Conservation (phyloP, 2,797 vertebrate species). For the Pipistrellus kuhlii region DNA sequence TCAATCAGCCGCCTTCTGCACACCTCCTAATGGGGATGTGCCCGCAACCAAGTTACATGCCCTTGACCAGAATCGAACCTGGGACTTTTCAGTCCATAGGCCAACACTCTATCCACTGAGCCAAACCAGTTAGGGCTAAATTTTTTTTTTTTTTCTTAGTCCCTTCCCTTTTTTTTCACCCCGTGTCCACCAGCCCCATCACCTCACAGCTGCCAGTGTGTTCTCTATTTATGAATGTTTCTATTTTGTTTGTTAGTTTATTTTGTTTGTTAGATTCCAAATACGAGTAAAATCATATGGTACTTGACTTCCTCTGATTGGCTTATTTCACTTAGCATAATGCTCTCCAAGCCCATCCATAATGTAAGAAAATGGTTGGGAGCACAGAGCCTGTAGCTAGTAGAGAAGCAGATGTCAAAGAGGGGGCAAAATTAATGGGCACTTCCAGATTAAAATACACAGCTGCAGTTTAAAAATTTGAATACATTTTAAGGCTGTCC, state of each 20-base stretch:
- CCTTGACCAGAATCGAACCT: too few species aligned
- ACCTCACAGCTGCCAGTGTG: background rate
- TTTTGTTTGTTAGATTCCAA: background rate
- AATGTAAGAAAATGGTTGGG: background rate
- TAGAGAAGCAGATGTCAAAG: slow-evolving; percentile 50
- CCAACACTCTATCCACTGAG: too few species aligned
- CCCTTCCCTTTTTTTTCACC: background rate
- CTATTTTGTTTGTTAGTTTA: background rate
- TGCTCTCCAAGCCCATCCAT: background rate
- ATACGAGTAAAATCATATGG: background rate
- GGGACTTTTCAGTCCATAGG: too few species aligned
- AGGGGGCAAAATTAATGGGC: background rate
- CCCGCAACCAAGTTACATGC: too few species aligned
- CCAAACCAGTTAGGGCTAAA: too few species aligned
- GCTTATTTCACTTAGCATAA: background rate
- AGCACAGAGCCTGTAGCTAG: background rate
- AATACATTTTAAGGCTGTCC: slow-evolving; percentile 32
- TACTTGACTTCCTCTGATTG: background rate
- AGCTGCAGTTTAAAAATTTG: slow-evolving; percentile 20
- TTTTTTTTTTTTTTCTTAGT: background rate
- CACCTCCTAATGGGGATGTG: too few species aligned
- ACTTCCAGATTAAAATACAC: slow-evolving; percentile 41
- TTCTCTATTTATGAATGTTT: background rate
- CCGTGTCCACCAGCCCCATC: background rate
- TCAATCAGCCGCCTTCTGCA: too few species aligned